These are phyloP conservation scores for Solea senegalensis DNA, from an alignment of 2,113 vertebrate genomes.

Conservation along the genomic window DNA sequence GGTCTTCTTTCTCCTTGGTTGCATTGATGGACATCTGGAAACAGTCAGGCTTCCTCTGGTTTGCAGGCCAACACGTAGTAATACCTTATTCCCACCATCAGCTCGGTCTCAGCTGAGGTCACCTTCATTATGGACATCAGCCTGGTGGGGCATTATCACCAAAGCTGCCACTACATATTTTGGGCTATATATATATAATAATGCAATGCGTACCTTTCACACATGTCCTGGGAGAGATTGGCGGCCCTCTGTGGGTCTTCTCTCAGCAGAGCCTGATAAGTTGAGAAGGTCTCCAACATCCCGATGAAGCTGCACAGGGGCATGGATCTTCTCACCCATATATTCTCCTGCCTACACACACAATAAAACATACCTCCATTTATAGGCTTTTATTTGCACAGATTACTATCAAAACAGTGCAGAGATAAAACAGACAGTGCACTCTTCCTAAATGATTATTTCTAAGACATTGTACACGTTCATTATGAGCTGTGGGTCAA, in stretches of 20 bases:
- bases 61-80: conserved; percentile 70
- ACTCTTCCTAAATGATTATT: neutral
- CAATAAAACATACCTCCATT: neutral
- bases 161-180: too few relatives aligned
- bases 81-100: conserved; percentile 70
- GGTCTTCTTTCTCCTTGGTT: too few relatives aligned
- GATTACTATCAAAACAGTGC: neutral
- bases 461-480: neutral
- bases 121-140: conserved; percentile 73
- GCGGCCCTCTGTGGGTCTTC: conserved; percentile 76
- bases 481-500: neutral
- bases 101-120: conserved; percentile 69
- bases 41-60: conserved; percentile 36
- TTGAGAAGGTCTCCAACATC: conserved; percentile 81
- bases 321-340: conserved; percentile 57
- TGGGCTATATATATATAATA: too few relatives aligned
- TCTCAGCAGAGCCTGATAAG: conserved; percentile 78
- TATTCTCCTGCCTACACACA: conserved; percentile 51
- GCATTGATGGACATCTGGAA: too few relatives aligned
- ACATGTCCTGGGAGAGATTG: conserved; percentile 72
- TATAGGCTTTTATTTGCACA: neutral
- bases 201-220: conserved; percentile 75
- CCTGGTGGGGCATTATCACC: conserved; percentile 41
- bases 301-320: conserved; percentile 79
- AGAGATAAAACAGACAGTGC: neutral